These are phyloP conservation scores for Crypturellus tataupa DNA, from an alignment of 2,797 vertebrate species.

Conservation along the genomic window DNA sequence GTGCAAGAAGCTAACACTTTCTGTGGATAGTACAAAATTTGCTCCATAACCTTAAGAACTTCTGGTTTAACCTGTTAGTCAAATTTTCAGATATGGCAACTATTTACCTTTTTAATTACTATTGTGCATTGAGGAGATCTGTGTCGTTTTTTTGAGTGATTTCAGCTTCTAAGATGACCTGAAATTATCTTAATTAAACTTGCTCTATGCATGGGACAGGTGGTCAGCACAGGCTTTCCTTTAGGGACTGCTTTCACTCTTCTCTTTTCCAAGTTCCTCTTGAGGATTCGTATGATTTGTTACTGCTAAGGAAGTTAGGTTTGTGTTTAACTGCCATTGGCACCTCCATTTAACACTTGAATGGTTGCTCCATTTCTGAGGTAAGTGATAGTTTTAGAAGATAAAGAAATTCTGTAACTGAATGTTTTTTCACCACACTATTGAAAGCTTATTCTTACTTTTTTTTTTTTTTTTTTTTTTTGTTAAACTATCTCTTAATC, in stretches of 20 bases:
- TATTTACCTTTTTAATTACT: not conserved
- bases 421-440: not conserved
- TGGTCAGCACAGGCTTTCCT: not conserved
- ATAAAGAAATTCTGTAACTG: not conserved
- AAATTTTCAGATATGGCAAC: not conserved
- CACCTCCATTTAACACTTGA: constrained; percentile 5
- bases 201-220: not conserved
- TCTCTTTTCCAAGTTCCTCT: not conserved
- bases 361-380: not conserved
- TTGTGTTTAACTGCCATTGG: not conserved
- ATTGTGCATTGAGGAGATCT: not conserved
- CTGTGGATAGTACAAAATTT: not conserved
- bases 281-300: not conserved
- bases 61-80: not conserved
- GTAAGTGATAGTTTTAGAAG: not conserved
- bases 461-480: not conserved
- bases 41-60: not conserved
- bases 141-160: not conserved
- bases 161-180: not conserved
- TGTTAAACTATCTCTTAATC: not conserved
- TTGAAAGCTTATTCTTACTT: not conserved
- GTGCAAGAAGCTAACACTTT: not conserved
- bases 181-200: not conserved
- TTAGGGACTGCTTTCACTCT: not conserved
- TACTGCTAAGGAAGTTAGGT: not conserved